Evolutionary conservation across 2,888 invertebrate genomes (phyloP), one percentile per base, ranked within the genome.

Genomic region (Bibio marci): DNA sequence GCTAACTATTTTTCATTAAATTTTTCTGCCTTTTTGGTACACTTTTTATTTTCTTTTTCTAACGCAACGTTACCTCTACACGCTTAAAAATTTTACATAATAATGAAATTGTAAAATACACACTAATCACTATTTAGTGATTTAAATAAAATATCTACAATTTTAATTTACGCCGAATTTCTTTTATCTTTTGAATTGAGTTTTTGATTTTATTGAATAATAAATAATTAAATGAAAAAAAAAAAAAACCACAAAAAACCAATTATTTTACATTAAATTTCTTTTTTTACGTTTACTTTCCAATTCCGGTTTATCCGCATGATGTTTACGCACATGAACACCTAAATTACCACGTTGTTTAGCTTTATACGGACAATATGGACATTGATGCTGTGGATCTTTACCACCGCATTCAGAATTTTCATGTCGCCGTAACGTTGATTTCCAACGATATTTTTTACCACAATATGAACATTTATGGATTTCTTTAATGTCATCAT

Each of bases 381-480:
- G 78, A 51, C 83, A 83, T 51, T 80, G 76, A 59, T 81, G 81
- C 39, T 76, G 69, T 1, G 82, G 82, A 45, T 80, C 76, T 57
- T 82, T 83, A 45, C 80, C 80, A 27, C 81, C 78, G 58, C 82
- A 82, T 59, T 82, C 82, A 41, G 80, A 80, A 64, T 74, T 77
- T 61, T 80, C 81, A 63, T 83, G 83, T 10, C 80, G 71, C 25
- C 79, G 70, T 66, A 82, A 71, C 37, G 83, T 83, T 41, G 81
- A 82, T 62, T 80, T 85, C 81, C 83, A 85, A 50, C 83, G 73
- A 61, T 85, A 85, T 46, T 76, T 70, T 59, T 83, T 83, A 44
- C 40, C 40, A 31, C 38, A 40, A 31, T 39, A 37, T 26, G 33
- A 27, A 31, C 47, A 25, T 37, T 41, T 1, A 44, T 27, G 35